Conservation (phyloP, 2,113 vertebrate species). For the Plectropomus leopardus region DNA sequence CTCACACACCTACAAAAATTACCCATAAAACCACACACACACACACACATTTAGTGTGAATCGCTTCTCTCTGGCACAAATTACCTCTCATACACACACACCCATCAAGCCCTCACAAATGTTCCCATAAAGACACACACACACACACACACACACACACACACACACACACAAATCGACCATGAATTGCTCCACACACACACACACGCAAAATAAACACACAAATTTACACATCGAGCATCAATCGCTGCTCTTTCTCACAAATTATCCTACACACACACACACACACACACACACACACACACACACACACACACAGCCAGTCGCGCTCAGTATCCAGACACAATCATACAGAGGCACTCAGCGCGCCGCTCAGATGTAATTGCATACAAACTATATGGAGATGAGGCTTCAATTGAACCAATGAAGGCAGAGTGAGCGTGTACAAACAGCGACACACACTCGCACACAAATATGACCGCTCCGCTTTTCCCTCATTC, state of each 20-base stretch:
- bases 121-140: constrained; percentile 40
- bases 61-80: constrained; percentile 49
- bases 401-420: constrained; percentile 81
- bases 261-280: constrained; percentile 41
- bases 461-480: constrained; percentile 39
- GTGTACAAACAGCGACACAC: constrained; percentile 51
- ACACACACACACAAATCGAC: constrained; percentile 26
- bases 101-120: constrained; percentile 36
- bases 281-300: constrained; percentile 45
- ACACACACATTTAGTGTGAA: constrained; percentile 40
- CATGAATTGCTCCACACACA: constrained; percentile 20
- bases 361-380: constrained; percentile 71
- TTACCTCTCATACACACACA: constrained; percentile 28
- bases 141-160: no score
- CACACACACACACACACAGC: constrained; percentile 30
- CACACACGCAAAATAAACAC: constrained; percentile 8
- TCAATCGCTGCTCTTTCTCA: constrained; percentile 32
- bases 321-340: constrained; percentile 54
- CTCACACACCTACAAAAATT: no score
- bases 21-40: no score
- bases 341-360: constrained; percentile 76
- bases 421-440: constrained; percentile 68
- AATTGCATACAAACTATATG: constrained; percentile 82
- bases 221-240: constrained; percentile 20
- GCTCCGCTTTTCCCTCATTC: constrained; percentile 77